Evolutionary conservation across 2,888 invertebrate genomes (phyloP), one percentile per base, ranked within the genome.

Genomic region (Acanthococcus lagerstroemiae): DNA sequence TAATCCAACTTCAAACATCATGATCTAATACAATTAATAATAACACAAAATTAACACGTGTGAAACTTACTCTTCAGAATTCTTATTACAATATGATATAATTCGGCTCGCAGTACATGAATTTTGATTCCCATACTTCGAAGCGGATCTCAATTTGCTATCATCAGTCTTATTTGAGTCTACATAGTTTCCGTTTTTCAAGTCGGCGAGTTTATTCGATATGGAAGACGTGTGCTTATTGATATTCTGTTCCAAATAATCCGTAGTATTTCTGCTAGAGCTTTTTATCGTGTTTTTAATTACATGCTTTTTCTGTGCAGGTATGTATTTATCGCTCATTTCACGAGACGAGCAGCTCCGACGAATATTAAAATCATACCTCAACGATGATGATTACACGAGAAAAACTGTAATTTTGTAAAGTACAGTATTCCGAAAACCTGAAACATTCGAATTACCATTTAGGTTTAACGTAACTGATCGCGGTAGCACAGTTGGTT

Each of bases 271-370:
- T 50, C 52, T 61, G n/a, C 52, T 61, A n/a, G 21, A 30, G 24
- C 50, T 30, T 61, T 61, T 61, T 21, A 17, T 15, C 52, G 30
- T 27, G 27, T 21, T 27, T 27, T 52, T 60, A 50, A 50, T 61
- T 50, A 61, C 61, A 61, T 61, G 30, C 61, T 52, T 61, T 37
- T 61, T 61, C 26, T 61, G 52, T 27, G 52, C 50, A 30, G 27
- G 37, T 52, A 27, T 50, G 52, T 61, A 61, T 61, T 52, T 61
- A 61, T 61, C 52, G 61, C 61, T 61, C 61, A 61, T 61, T 61
- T 61, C 61, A 61, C 30, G 61, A 52, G 61, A 61, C 52, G 61
- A 61, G 61, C 61, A 61, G 19, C 15, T 30, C n/a, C 30, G 27
- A 37, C 50, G 9, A 52, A 27, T 30, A 26, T 22, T 37, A 50